Conservation (phyloP, 37 sponge, comb jelly and placozoan genomes). For the Beroe ovata region DNA sequence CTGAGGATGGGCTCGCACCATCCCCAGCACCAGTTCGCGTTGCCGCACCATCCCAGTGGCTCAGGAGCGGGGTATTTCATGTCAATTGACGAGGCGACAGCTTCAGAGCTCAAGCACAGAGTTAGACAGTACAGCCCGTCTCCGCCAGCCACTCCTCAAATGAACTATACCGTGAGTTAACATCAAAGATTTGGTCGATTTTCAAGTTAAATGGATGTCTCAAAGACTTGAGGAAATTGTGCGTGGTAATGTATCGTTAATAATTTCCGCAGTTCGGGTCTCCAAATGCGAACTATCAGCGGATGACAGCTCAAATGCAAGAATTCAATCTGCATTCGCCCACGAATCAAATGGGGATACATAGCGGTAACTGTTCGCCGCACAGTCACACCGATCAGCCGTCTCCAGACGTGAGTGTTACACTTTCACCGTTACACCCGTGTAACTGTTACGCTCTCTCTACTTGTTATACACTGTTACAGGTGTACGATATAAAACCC, state of each 20-base stretch:
- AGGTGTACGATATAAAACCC: conserved; percentile 63
- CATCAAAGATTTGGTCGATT: not conserved
- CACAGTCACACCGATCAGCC: conserved; percentile 30
- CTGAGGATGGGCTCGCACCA: not conserved
- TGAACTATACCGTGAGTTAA: conserved; percentile 16
- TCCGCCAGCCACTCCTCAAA: conserved; percentile 47
- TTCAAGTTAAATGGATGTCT: not conserved
- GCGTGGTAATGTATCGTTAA: not conserved
- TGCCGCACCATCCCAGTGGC: conserved; percentile 6
- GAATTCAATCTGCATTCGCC: conserved; percentile 67
- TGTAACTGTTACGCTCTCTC: too few relatives aligned
- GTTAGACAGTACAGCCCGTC: conserved; percentile 52
- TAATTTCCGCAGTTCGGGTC: conserved; percentile 39
- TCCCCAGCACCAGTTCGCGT: not conserved
- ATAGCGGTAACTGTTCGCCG: conserved; percentile 40
- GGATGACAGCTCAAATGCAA: conserved; percentile 64
- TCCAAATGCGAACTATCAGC: conserved; percentile 16
- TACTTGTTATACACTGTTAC: too few relatives aligned
- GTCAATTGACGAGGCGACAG: conserved; percentile 63
- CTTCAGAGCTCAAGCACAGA: conserved; percentile 27
- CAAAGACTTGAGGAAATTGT: not conserved
- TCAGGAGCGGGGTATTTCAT: conserved; percentile 23
- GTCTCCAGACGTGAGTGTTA: conserved; percentile 36
- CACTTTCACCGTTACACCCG: too few relatives aligned
- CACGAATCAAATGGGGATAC: conserved; percentile 3